Conservation (phyloP, 1,140 invertebrate genomes). For the Drosophila sp. region DNA sequence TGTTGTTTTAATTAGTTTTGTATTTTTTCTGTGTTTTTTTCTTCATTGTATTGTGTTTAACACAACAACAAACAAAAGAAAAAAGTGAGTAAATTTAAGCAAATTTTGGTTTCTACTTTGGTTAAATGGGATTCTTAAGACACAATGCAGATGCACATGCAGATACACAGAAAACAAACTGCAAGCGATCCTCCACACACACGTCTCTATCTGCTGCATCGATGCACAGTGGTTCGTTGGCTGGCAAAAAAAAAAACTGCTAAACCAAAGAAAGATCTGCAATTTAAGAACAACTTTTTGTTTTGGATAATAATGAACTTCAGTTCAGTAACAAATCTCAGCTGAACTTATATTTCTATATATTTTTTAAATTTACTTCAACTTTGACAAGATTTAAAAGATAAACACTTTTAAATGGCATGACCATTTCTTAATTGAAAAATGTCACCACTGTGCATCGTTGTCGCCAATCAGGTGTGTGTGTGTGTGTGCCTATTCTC, state of each 20-base stretch:
- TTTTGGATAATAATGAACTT: too few relatives aligned
- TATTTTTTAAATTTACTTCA: too few relatives aligned
- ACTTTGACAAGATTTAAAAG: too few relatives aligned
- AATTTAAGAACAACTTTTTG: too few relatives aligned
- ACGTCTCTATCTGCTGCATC: background rate
- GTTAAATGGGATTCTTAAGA: slow-evolving; percentile 3
- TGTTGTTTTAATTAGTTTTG: slow-evolving; percentile 64
- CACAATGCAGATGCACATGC: slow-evolving; percentile 1
- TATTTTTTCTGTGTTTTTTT: slow-evolving; percentile 51
- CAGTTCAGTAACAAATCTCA: too few relatives aligned
- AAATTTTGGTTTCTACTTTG: background rate
- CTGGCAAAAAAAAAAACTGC: too few relatives aligned
- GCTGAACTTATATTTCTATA: too few relatives aligned
- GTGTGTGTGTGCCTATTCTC: background rate
- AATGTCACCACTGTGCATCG: too few relatives aligned
- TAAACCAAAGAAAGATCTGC: too few relatives aligned
- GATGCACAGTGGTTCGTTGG: too few relatives aligned
- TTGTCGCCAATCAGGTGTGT: slow-evolving; percentile 6
- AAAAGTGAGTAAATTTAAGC: slow-evolving; percentile 40
- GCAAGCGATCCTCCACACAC: slow-evolving; percentile 6
- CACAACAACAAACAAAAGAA: slow-evolving; percentile 29
- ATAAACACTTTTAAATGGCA: too few relatives aligned
- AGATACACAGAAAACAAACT: slow-evolving; percentile 8
- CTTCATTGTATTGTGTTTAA: slow-evolving; percentile 34
- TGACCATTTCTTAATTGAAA: too few relatives aligned